Percentiles rank a stretch among this genome's conserved stretches.
phyloP scores from a whole-genome alignment of 2,797 vertebrate species.

The Coracias cyanogaster region DNA sequence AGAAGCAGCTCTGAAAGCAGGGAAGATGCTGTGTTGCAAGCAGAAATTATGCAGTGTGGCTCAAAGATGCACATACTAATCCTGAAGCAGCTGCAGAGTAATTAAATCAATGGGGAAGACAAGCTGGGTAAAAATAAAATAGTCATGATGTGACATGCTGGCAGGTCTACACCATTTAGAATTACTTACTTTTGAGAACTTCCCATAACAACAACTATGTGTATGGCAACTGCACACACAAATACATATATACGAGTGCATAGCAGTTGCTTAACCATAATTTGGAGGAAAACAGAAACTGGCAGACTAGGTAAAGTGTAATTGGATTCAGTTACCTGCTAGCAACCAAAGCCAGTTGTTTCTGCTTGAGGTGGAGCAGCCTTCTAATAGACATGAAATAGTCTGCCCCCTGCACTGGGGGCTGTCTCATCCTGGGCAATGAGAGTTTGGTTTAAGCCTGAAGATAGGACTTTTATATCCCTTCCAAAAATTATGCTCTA shows the following conservation, averaged over 20 bases:
- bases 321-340: neutral
- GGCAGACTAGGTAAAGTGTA: neutral
- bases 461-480: neutral
- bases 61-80: conserved; percentile 21
- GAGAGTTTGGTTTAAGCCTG: neutral
- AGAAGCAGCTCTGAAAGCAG: neutral
- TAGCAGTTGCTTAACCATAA: accelerated
- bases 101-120: conserved; percentile 30
- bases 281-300: neutral
- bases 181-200: neutral
- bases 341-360: neutral
- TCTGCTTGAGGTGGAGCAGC: neutral
- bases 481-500: neutral
- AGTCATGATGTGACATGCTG: neutral
- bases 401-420: neutral
- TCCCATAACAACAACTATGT: neutral
- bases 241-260: neutral
- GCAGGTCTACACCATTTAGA: neutral
- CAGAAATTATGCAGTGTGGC: conserved; percentile 3
- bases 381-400: neutral
- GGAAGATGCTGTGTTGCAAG: neutral
- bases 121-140: conserved; percentile 5
- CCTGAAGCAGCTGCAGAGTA: conserved; percentile 49
- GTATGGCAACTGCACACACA: neutral
- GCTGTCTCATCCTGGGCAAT: neutral